phyloP scores from a whole-genome alignment of 1,140 invertebrate genomes.

The Arctopsyche grandis region DNA sequence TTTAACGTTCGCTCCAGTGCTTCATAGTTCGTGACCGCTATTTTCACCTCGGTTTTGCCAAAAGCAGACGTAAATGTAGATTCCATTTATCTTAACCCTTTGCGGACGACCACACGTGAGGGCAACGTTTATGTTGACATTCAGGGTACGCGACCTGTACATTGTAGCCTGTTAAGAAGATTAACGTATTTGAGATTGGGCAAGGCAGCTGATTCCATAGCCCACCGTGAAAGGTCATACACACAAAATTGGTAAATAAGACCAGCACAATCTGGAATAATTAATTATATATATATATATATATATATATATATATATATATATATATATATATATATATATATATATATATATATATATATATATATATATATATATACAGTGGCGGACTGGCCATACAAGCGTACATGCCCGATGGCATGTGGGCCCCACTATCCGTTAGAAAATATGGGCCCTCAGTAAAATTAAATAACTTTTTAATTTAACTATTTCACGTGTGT shows the following conservation, averaged over 20 bases:
- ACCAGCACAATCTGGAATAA: neutral
- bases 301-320: no score
- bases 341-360: no score
- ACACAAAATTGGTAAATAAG: neutral
- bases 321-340: no score
- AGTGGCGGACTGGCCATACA: no score
- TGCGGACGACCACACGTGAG: conserved; percentile 47
- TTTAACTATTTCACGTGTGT: no score
- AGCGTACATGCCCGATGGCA: no score
- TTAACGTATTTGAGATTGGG: conserved; percentile 49
- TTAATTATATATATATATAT: no score
- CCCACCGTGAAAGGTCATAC: neutral
- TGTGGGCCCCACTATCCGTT: no score
- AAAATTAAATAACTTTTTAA: no score
- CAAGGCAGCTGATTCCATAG: conserved; percentile 36
- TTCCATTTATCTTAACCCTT: conserved; percentile 50
- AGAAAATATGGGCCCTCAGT: no score
- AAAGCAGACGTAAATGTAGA: conserved; percentile 28
- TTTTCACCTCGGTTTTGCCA: conserved; percentile 22
- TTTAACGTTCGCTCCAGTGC: no score
- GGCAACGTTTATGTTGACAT: conserved; percentile 51
- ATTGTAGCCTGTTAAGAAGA: conserved; percentile 46
- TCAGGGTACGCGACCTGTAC: conserved; percentile 39
- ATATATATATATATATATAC: no score
- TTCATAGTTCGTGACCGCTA: neutral